Evolutionary conservation across 2,113 vertebrate species (phyloP).

Genomic region (Urocolius indicus): DNA sequence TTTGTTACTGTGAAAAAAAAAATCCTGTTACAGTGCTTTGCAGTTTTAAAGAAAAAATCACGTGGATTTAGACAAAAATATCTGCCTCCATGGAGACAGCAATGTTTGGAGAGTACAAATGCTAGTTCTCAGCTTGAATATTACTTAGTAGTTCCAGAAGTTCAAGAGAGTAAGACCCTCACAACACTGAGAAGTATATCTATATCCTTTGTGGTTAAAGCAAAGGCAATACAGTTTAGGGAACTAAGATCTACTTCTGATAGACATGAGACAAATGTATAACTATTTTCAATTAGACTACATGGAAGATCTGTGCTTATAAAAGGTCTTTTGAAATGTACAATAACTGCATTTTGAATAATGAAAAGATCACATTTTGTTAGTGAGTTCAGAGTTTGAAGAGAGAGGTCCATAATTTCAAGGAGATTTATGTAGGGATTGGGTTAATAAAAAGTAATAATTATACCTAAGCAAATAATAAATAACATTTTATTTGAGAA

Average conservation of each 20-base stretch:
- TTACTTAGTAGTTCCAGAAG: not conserved
- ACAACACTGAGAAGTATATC: not conserved
- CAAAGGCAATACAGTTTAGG: not conserved
- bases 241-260: not conserved
- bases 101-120: constrained; percentile 16
- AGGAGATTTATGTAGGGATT: not conserved
- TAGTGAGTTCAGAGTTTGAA: not conserved
- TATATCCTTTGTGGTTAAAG: not conserved
- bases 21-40: constrained; percentile 60
- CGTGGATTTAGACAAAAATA: constrained; percentile 58
- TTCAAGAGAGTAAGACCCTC: not conserved
- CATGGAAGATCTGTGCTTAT: not conserved
- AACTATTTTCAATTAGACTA: not conserved
- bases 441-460: not conserved
- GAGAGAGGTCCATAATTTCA: not conserved
- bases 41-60: constrained; percentile 12
- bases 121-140: constrained; percentile 5
- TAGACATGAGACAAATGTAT: not conserved
- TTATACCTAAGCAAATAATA: not conserved
- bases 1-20: constrained; percentile 70
- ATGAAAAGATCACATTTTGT: not conserved
- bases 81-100: constrained; percentile 65
- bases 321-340: not conserved
- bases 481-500: not conserved
- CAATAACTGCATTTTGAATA: not conserved